Base-by-base conservation (phyloP, 2,888 invertebrate genomes). In the Athrips mouffetella region DNA sequence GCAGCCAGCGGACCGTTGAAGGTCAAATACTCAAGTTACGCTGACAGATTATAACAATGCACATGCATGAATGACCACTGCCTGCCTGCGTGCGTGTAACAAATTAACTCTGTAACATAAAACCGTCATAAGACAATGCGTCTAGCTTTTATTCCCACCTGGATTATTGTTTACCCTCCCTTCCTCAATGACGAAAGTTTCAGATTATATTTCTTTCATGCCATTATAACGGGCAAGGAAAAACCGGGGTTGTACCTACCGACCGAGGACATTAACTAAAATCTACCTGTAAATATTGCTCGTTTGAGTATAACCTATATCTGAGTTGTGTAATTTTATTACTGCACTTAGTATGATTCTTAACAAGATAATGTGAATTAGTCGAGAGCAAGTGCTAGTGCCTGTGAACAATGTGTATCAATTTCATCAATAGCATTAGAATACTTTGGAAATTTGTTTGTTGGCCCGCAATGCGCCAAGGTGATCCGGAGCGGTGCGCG, bases 391-490 rank as follows among this genome's bases (percentile, higher is more conserved):
- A 37, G 4, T n/a, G 3, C 1, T 37, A 18, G 21, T 21, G 10
- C 20, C 11, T n/a, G n/a, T 7, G 18, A 18, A n/a, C n/a, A n/a
- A 20, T 37, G 27, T 16, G 39, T 31, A 47, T 44, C 50, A 35
- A 23, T 46, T 50, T 47, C 47, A 45, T 50, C 21, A 27, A 40
- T 40, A 30, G 15, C 1, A 33, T 11, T 21, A 11, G 21, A 37
- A n/a, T 21, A 1, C 11, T 37, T 18, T 33, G 42, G n/a, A 20
- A 25, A 20, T 16, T 8, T 29, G 13, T 25, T 54, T 58, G 49
- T 56, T 59, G 50, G 75, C 71, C 64, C 77, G 73, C 75, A 82
- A 85, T 83, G 84, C 77, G 73, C 75, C 83, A 85, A 84, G 84
- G 84, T 73, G 70, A 84, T 69, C 82, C 58, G 69, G 78, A 72